Conservation (phyloP, 2,888 invertebrate species). For the Phlogophora meticulosa region DNA sequence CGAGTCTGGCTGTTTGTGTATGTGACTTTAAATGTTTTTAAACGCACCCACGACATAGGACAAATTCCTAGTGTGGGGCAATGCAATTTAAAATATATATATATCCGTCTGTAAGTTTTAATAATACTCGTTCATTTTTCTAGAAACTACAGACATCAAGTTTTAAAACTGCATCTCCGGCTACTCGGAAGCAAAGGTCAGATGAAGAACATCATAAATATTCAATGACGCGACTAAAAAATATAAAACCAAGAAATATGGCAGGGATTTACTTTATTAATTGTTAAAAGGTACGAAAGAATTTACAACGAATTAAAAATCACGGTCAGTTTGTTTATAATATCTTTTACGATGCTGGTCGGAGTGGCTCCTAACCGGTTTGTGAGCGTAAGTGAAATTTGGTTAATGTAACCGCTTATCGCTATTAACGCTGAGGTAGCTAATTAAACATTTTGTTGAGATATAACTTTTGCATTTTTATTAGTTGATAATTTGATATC, state of each 20-base stretch:
- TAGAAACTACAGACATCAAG: constrained; percentile 12
- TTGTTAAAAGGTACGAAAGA: constrained; percentile 52
- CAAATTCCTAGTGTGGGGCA: too few species aligned
- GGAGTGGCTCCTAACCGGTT: constrained; percentile 54
- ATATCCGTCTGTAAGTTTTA: background rate
- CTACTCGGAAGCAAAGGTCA: constrained; percentile 48
- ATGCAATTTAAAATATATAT: too few species aligned
- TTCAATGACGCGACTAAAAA: constrained; percentile 33
- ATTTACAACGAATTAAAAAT: constrained; percentile 49
- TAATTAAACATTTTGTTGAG: constrained; percentile 69
- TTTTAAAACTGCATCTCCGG: constrained; percentile 29
- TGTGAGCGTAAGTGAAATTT: constrained; percentile 71
- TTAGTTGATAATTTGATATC: constrained; percentile 72
- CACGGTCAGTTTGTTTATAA: constrained; percentile 56
- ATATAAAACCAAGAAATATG: constrained; percentile 37
- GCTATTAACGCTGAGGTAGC: constrained; percentile 64
- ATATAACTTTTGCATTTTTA: constrained; percentile 67
- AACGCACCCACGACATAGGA: too few species aligned
- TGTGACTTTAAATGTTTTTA: too few species aligned
- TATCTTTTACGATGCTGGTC: constrained; percentile 34
- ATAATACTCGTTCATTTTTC: constrained; percentile 9
- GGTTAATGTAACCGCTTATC: constrained; percentile 67
- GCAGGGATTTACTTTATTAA: constrained; percentile 41
- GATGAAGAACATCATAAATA: constrained; percentile 44
- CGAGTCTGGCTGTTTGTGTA: too few species aligned